A percentile compares a stretch with the other conserved stretches of the same genome.
These are phyloP conservation scores for Machaerirhynchus nigripectus DNA, from an alignment of 2,113 vertebrate genomes.

Conservation along the genomic window DNA sequence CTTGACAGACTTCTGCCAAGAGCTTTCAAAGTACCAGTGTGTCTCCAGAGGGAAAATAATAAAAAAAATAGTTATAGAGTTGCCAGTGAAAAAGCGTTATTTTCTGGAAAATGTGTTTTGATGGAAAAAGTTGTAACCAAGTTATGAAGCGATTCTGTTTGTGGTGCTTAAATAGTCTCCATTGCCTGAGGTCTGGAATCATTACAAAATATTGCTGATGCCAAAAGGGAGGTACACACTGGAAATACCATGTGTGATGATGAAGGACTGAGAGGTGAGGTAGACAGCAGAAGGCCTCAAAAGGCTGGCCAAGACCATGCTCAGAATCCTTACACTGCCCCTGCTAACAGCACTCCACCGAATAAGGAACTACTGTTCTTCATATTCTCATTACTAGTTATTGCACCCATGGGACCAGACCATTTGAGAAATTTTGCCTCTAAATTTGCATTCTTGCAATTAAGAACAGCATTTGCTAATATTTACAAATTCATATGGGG, in stretches of 20 bases:
- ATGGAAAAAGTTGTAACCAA: conserved; percentile 14
- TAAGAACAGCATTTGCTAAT: neutral
- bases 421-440: neutral
- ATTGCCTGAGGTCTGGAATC: neutral
- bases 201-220: neutral
- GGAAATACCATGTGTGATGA: neutral
- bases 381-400: neutral
- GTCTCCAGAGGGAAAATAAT: neutral
- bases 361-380: neutral
- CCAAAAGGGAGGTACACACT: neutral
- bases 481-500: neutral
- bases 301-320: neutral
- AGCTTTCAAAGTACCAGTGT: neutral
- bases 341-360: neutral
- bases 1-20: neutral
- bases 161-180: neutral
- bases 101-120: conserved; percentile 9
- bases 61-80: neutral
- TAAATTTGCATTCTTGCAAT: conserved; percentile 5
- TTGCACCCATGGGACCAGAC: neutral
- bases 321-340: neutral
- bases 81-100: neutral
- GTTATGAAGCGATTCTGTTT: neutral
- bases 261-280: neutral
- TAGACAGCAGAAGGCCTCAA: neutral